Conservation (phyloP, 2,113 vertebrate species). For the Serilophus lunatus region DNA sequence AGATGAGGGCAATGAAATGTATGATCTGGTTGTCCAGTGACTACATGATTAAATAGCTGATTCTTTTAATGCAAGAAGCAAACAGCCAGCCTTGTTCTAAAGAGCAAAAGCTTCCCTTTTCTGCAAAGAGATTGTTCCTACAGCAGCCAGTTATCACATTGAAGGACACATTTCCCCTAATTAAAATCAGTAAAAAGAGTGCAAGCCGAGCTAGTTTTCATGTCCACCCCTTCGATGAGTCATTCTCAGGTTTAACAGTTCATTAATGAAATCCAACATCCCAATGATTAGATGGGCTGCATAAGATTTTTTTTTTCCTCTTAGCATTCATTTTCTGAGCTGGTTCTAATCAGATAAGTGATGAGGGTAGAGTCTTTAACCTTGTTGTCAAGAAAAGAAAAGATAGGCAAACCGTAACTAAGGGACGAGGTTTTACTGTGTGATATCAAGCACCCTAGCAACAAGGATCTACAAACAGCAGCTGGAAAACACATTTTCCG, state of each 20-base stretch:
- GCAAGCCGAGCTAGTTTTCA: neutral
- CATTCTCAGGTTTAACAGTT: neutral
- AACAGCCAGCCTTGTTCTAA: neutral
- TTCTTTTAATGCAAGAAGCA: neutral
- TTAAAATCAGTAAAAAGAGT: neutral
- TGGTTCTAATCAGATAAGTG: conserved; percentile 15
- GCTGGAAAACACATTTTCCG: conserved; percentile 42
- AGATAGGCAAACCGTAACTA: conserved; percentile 21
- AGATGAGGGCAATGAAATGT: neutral
- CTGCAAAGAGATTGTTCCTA: neutral
- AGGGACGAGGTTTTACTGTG: neutral
- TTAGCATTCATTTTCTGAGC: neutral
- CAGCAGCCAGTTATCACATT: neutral
- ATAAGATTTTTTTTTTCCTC: neutral
- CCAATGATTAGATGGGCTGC: neutral
- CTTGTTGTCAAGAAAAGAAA: conserved; percentile 47
- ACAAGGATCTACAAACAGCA: conserved; percentile 53
- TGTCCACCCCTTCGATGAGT: neutral
- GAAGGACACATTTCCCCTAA: neutral
- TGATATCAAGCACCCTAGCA: conserved; percentile 48
- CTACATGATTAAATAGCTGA: neutral
- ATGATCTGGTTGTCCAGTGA: neutral
- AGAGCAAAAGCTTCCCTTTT: neutral
- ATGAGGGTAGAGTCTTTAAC: conserved; percentile 16
- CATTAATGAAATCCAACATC: neutral